phyloP scores from a whole-genome alignment of 2,888 invertebrate genomes.

The Sminthurinus aureus region DNA sequence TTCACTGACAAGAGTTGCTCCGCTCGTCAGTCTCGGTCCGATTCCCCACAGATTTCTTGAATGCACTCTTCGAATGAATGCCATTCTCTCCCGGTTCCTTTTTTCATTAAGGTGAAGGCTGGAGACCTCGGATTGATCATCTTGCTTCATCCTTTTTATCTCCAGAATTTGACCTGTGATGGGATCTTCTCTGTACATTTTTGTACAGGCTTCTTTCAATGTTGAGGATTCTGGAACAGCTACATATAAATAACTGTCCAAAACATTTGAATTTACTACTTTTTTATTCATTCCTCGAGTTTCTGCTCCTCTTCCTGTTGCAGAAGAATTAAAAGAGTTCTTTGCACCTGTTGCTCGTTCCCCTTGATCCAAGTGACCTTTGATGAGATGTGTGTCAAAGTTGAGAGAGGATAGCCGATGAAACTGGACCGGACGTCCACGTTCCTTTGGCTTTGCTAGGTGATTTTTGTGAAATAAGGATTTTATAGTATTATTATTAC shows the following conservation, averaged over 20 bases:
- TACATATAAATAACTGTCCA: not conserved
- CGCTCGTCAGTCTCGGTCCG: not conserved
- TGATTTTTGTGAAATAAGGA: too few relatives aligned
- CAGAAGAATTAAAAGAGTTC: too few relatives aligned
- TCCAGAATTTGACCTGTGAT: not conserved
- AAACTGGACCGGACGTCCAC: too few relatives aligned
- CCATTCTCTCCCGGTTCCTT: not conserved
- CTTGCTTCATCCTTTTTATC: not conserved
- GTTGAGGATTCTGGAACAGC: not conserved
- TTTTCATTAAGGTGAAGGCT: too few relatives aligned
- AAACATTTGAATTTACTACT: not conserved
- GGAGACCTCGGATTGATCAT: not conserved
- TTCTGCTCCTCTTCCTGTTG: not conserved
- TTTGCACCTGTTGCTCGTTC: too few relatives aligned
- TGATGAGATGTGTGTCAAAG: too few relatives aligned
- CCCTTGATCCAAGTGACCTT: too few relatives aligned
- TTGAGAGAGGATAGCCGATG: too few relatives aligned
- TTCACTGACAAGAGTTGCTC: not conserved
- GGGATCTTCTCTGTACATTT: not conserved
- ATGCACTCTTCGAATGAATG: not conserved
- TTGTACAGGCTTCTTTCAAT: not conserved
- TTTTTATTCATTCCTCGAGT: not conserved
- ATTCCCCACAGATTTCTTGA: not conserved
- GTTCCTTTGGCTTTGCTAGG: too few relatives aligned
- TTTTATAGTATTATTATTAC: too few relatives aligned